Evolutionary conservation across 2,797 vertebrate species (phyloP).

Genomic region (Sternotherus odoratus): DNA sequence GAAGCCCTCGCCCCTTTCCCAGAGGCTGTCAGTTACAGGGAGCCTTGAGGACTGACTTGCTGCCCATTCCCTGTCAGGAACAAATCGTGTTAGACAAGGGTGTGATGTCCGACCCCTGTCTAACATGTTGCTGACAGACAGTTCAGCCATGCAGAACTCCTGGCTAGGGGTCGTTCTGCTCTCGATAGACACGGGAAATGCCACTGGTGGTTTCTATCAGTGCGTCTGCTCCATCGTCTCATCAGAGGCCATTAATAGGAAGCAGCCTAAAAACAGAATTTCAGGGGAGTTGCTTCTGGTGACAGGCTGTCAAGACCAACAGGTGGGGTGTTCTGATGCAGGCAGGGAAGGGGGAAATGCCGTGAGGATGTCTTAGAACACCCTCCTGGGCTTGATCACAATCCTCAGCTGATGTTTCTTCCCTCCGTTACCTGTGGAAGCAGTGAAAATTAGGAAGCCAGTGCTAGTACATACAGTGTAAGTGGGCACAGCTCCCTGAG

Average conservation of each 20-base stretch:
- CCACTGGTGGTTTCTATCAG: neutral
- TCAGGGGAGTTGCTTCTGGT: neutral
- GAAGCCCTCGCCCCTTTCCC: fast-evolving
- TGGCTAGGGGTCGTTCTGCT: neutral
- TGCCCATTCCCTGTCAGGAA: neutral
- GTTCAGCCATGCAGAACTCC: neutral
- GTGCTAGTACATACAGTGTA: neutral
- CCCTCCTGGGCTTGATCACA: too few relatives aligned
- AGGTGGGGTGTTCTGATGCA: neutral
- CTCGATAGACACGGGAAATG: neutral
- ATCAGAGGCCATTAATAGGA: neutral
- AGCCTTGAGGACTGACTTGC: neutral
- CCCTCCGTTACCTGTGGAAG: neutral
- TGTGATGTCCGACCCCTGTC: neutral
- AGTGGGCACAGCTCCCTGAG: neutral
- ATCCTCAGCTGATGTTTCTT: too few relatives aligned
- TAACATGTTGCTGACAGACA: neutral
- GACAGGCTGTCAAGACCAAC: neutral
- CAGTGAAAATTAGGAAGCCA: neutral
- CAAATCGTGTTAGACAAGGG: neutral
- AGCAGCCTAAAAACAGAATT: neutral
- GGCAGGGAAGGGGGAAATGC: neutral
- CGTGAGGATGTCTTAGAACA: too few relatives aligned
- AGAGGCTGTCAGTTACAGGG: fast-evolving
- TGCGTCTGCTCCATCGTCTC: neutral